Percentiles rank a stretch among this genome's conserved stretches.
Conservation (phyloP, 92 coral and sea anemone species). For the Porites divaricata region DNA sequence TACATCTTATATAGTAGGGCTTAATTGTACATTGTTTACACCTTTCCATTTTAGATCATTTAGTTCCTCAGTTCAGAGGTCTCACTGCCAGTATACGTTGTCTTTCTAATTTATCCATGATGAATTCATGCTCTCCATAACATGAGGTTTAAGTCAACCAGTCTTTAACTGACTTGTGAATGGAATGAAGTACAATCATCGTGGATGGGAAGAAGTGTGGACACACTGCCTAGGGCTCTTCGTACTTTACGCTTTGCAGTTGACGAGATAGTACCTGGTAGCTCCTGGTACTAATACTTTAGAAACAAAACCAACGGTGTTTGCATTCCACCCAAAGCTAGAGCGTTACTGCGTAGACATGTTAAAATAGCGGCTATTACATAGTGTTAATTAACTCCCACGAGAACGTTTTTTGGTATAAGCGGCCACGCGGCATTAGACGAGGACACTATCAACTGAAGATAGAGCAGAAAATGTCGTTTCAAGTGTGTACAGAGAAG, state of each 20-base stretch:
- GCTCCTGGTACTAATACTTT: not conserved
- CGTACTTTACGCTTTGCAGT: not conserved
- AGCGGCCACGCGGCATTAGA: too few species aligned
- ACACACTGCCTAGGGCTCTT: constrained; percentile 27
- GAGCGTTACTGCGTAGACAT: too few species aligned
- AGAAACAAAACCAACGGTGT: not conserved
- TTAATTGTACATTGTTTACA: not conserved
- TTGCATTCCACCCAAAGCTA: too few species aligned
- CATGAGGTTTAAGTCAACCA: constrained; percentile 28
- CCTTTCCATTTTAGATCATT: constrained; percentile 10
- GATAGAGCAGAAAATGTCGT: too few species aligned
- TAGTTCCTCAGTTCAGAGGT: constrained; percentile 29
- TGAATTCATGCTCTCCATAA: constrained; percentile 21
- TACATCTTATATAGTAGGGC: not conserved
- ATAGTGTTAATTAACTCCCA: too few species aligned
- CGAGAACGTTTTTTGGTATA: too few species aligned
- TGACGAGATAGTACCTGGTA: not conserved
- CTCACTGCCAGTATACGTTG: constrained; percentile 38
- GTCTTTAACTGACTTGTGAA: constrained; percentile 65
- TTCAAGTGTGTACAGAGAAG: too few species aligned
- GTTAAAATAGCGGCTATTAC: too few species aligned
- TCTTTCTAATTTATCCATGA: constrained; percentile 41
- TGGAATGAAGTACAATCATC: constrained; percentile 41
- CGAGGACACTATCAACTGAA: too few species aligned
- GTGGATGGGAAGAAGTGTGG: constrained; percentile 43